A percentile compares a stretch with the other conserved stretches of the same genome.
phyloP scores from a whole-genome alignment of 2,888 invertebrate species.

The Arrhopalites spinosus region DNA sequence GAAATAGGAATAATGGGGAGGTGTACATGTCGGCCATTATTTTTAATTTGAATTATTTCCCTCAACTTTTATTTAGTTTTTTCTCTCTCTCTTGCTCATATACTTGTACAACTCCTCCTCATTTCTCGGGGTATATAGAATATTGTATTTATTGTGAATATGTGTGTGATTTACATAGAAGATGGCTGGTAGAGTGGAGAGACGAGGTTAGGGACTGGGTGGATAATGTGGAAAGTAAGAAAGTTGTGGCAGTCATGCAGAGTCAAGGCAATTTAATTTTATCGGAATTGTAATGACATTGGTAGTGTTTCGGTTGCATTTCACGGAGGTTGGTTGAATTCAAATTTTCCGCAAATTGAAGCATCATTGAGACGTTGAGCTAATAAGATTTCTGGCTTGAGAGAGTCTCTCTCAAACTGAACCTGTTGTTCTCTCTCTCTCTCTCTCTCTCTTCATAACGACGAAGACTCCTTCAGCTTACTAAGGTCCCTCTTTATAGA shows the following conservation, averaged over 20 bases:
- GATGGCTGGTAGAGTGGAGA: no score
- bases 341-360: conserved; percentile 23
- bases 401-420: not conserved
- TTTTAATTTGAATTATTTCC: no score
- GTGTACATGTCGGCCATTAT: not conserved
- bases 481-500: not conserved
- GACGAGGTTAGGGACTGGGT: not conserved
- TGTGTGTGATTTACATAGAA: no score
- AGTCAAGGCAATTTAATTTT: conserved; percentile 5
- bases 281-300: conserved; percentile 10
- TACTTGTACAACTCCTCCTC: no score
- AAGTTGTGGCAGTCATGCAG: not conserved
- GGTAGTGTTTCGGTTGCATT: conserved; percentile 4
- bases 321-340: conserved; percentile 12
- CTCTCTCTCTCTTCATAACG: conserved; percentile 1
- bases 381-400: conserved; percentile 26
- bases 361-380: conserved; percentile 22
- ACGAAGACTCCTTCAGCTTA: not conserved
- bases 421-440: conserved; percentile 20
- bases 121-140: no score
- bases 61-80: not conserved
- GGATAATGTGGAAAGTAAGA: not conserved
- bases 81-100: not conserved
- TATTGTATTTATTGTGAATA: no score
- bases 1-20: not conserved